These are phyloP conservation scores for rat (Rattus norvegicus) DNA, from an alignment of 2,113 vertebrate genomes.

Conservation along the genomic window GRCr8 NC_086022.1:130598001-130598500, in stretches of 20 bases:
- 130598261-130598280: not conserved
- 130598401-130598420: not conserved
- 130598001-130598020: not conserved
- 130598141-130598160: not conserved
- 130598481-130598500: not conserved
- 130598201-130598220: not conserved
- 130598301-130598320: not conserved
- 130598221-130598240: not conserved
- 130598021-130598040: not conserved
- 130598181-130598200: not conserved
- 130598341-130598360: not conserved
- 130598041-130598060: not conserved
- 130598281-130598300: not conserved
- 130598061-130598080: not conserved
- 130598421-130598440: not conserved
- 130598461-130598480: not conserved
- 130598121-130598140: not conserved
- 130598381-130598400: not conserved
- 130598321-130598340: too few relatives aligned
- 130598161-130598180: not conserved
- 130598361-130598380: not conserved
- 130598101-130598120: too few relatives aligned
- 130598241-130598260: not conserved
- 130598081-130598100: conserved; percentile 1
- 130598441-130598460: too few relatives aligned